Percentiles rank a stretch among this genome's conserved stretches.
These are phyloP conservation scores for Gopherus evgoodei DNA, from an alignment of 2,113 vertebrate species.

Conservation along the genomic window DNA sequence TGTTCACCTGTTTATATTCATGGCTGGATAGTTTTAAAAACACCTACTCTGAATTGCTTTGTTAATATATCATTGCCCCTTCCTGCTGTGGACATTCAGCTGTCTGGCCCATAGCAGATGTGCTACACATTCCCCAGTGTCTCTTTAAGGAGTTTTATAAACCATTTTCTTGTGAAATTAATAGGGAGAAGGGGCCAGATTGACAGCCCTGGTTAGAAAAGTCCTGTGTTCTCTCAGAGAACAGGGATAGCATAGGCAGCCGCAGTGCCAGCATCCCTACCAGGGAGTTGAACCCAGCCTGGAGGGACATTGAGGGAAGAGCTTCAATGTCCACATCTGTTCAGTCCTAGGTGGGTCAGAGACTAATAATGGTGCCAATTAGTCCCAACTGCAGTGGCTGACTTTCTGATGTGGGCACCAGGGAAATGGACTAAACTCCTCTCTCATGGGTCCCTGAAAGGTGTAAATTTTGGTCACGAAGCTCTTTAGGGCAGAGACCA, in stretches of 20 bases:
- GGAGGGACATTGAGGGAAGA: background rate
- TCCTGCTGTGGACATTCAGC: background rate
- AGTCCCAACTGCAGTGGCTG: background rate
- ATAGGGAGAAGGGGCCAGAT: background rate
- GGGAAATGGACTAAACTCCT: background rate
- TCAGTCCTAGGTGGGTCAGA: background rate
- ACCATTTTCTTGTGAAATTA: background rate
- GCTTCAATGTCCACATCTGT: background rate
- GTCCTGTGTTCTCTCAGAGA: background rate
- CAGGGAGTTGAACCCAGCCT: background rate
- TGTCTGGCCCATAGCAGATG: background rate
- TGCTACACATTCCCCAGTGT: background rate
- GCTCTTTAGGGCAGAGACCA: background rate
- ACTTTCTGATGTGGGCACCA: rapidly evolving
- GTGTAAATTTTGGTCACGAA: background rate
- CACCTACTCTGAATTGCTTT: background rate
- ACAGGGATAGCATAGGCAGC: background rate
- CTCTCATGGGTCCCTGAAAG: background rate
- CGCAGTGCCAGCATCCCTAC: background rate
- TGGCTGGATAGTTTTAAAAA: slow-evolving; percentile 7
- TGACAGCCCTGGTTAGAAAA: background rate
- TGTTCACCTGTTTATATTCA: background rate
- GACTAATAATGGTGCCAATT: background rate
- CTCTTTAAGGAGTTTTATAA: slow-evolving; percentile 39
- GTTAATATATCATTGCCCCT: background rate